phyloP scores from a whole-genome alignment of 2,888 invertebrate genomes.

The Chrysolina haemoptera region DNA sequence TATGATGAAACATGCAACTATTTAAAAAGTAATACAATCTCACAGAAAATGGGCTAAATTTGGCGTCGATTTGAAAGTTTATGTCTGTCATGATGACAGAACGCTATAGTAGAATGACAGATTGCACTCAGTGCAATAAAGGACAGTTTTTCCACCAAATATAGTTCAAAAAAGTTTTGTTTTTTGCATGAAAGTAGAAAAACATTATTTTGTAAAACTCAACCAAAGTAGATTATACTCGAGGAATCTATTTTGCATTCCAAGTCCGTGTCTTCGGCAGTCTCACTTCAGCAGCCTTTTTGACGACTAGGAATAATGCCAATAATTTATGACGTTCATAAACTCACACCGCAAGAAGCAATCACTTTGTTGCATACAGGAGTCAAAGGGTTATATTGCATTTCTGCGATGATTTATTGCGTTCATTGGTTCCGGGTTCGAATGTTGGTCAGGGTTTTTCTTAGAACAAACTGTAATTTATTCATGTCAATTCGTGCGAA shows the following conservation, averaged over 20 bases:
- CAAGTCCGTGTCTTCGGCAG: slow-evolving; percentile 4
- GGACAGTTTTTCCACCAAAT: too few species aligned
- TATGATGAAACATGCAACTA: too few species aligned
- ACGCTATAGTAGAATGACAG: too few species aligned
- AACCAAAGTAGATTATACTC: neutral
- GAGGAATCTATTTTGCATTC: neutral
- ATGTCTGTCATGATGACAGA: too few species aligned
- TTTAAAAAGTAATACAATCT: too few species aligned
- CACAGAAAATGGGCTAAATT: too few species aligned
- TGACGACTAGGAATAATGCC: slow-evolving; percentile 22
- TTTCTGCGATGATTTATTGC: slow-evolving; percentile 59
- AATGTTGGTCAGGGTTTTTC: slow-evolving; percentile 58
- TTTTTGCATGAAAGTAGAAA: too few species aligned
- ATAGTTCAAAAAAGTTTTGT: too few species aligned
- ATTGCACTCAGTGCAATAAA: too few species aligned
- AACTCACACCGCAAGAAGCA: slow-evolving; percentile 54
- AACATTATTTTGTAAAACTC: too few species aligned
- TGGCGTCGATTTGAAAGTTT: too few species aligned
- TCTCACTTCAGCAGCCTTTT: neutral
- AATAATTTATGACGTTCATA: slow-evolving; percentile 56
- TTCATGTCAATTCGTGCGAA: slow-evolving; percentile 49
- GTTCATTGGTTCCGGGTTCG: slow-evolving; percentile 58
- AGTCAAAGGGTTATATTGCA: slow-evolving; percentile 61
- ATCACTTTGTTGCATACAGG: slow-evolving; percentile 54
- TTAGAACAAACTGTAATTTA: slow-evolving; percentile 49